Evolutionary conservation across 1,140 invertebrate species (phyloP), one percentile per base, ranked within the genome.

Genomic region (Drosophila equinoxialis): DNA sequence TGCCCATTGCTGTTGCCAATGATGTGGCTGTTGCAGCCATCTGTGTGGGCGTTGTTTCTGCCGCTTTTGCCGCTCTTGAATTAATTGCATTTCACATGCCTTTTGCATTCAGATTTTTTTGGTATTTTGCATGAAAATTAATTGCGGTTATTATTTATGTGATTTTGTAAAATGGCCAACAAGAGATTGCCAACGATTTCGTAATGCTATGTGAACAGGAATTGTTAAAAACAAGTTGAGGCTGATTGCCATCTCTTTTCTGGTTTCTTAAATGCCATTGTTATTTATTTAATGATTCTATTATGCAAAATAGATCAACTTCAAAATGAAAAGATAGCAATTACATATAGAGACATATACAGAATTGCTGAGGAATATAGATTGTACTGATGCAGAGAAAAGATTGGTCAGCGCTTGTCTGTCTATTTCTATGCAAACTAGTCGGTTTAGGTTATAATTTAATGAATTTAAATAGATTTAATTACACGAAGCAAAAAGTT

Each of bases 81-180:
- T 86, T 86, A 87, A 86, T 87, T 86, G 79, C 83, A 79, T 74
- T 86, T 87, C 83, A 63, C 83, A 86, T 87, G 71, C 68, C 79
- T 64, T 71, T 79, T 85, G 78, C 77, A 81, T 69, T 65, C 45
- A 75, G 45, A 60, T 65, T 64, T 64, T 64, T 74, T 70, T 70
- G 63, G 71, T 81, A 81, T 76, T 82, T 87, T 82, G 73, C 71
- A 68, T 65, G 54, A 57, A 67, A 86, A 86, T 87, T 86, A 86
- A 86, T 86, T 86, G 83, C 69, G 48, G 26, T 74, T 87, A 73
- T 86, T 86, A 80, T 84, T 70, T 77, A 83, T 76, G 63, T 73
- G 71, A 68, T 62, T 68, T 77, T 84, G 45, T n/a, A 65, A 72
- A 79, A 60, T 64, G 77, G 6, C 72, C 45, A 51, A 51, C 42